Base-by-base conservation (phyloP, 1,140 invertebrate species). In the Yoshiicerus persimilis region DNA sequence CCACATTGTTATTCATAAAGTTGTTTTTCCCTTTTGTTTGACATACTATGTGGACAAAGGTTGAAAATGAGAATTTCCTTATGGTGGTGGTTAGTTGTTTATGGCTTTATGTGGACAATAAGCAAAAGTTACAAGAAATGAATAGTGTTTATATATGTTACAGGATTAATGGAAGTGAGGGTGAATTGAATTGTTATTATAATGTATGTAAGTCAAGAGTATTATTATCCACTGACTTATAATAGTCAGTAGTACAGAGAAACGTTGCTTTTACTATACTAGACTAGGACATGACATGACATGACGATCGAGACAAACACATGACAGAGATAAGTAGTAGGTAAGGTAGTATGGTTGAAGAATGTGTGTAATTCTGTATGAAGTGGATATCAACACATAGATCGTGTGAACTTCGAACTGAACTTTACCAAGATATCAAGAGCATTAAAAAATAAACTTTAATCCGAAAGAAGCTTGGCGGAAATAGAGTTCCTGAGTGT, bases 401-500 rank as follows among this genome's bases (percentile, higher is more conserved):
- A 66, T 34, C 75, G 75, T 80, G 75, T 80, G 75, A 80, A 80
- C 75, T 80, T 38, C 6, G 1, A 38, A n/a, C 32, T 80, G 75
- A 80, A 80, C 75, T 80, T 80, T 80, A 80, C 75, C 75, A 80
- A 80, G 75, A 80, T 80, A 80, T 80, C 16, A 80, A 38, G 75
- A 80, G 30, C 75, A 80, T 80, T 80, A 80, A 80, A 80, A 34
- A 80, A 16, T 16, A 80, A 80, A 34, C 36, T 34, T 80, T 80
- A 34, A 80, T 80, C 75, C 75, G 75, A 80, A 80, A 80, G 32
- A 77, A 32, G 16, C 75, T 80, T 34, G n/a, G 30, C 75, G 75
- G 75, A 80, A 80, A 80, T 80, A n/a, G 11, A 80, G 75, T 80
- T 80, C 75, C 75, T 80, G 75, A 80, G 30, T 80, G 16, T 80